Base-by-base conservation (phyloP, 2,113 vertebrate species). In the Romanogobio albipinnatus region DNA sequence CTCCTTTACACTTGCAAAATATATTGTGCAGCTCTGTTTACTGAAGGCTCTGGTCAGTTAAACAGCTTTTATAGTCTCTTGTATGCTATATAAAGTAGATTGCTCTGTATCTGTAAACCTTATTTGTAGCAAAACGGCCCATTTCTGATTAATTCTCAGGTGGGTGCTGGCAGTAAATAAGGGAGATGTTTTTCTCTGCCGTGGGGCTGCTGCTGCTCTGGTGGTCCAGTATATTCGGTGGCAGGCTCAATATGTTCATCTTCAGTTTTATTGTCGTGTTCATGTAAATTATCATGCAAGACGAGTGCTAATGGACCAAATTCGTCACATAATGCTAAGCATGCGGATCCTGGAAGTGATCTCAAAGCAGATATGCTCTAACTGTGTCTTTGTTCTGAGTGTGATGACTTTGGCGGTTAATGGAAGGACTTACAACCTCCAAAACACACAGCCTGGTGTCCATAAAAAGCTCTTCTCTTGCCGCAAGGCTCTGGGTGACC, bases 351-450 rank as follows among this genome's bases (percentile, higher is more conserved):
- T 56, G 22, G 53, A 78, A n/a, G 29, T 78, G 17, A 61, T 61
- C 33, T 43, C 9, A 78, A 78, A 78, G 75, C 53, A 78, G 17
- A 59, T n/a, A 39, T 1, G 4, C 4, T 2, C 36, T 70, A 43
- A 70, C 36, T 33, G 61, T 68, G 29, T 82, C 89, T 87, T 84
- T 87, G 87, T 88, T 84, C 89, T 82, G 62, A 51, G 76, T 86
- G 76, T 90, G 87, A 87, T 87, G 76, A 84, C 84, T 85, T 87
- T 90, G 87, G 87, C 87, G 62, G 68, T 49, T 62, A 56, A 85
- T 66, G 71, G 61, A 71, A 78, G 66, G 11, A 51, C 43, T 71
- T 0, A 84, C 49, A 75, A 68, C 56, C 84, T 88, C 77, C 74
- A 84, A 84, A 83, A 85, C 68, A 80, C 73, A 82, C 87, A 86